Percentiles rank a stretch among this genome's conserved stretches.
Evolutionary conservation across 2,888 invertebrate species (phyloP).

Genomic region (Nemurella pictetii): DNA sequence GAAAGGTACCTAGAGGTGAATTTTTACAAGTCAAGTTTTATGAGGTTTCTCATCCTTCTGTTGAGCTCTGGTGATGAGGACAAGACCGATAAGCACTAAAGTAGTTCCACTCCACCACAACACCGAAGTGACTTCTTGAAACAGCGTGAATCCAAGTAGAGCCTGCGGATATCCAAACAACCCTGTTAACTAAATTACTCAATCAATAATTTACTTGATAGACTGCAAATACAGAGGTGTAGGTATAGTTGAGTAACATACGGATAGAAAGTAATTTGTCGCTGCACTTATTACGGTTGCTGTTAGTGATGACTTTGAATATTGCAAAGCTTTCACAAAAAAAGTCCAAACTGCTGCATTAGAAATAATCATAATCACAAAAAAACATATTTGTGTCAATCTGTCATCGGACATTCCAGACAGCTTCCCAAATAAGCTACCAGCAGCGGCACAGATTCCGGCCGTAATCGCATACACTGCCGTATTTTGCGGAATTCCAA

Average conservation of each 20-base stretch:
- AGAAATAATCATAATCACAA: constrained; percentile 60
- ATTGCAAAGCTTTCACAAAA: constrained; percentile 65
- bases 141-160: constrained; percentile 67
- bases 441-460: constrained; percentile 64
- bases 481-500: constrained; percentile 17
- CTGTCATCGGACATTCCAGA: constrained; percentile 53
- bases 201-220: constrained; percentile 14
- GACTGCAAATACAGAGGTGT: background rate
- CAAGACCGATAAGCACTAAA: constrained; percentile 70
- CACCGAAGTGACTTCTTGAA: constrained; percentile 68
- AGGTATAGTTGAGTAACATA: constrained; percentile 50
- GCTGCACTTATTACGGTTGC: constrained; percentile 67
- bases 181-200: constrained; percentile 17
- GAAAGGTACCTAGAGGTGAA: background rate
- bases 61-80: constrained; percentile 56
- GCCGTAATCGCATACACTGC: constrained; percentile 45
- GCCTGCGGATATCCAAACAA: constrained; percentile 60
- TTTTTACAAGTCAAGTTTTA: constrained; percentile 6
- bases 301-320: constrained; percentile 61
- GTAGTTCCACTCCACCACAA: constrained; percentile 73
- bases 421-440: constrained; percentile 67
- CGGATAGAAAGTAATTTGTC: constrained; percentile 66
- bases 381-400: constrained; percentile 48
- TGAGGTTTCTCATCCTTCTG: background rate
- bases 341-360: constrained; percentile 65